phyloP scores from a whole-genome alignment of 2,797 vertebrate genomes.

The Furcifer pardalis region DNA sequence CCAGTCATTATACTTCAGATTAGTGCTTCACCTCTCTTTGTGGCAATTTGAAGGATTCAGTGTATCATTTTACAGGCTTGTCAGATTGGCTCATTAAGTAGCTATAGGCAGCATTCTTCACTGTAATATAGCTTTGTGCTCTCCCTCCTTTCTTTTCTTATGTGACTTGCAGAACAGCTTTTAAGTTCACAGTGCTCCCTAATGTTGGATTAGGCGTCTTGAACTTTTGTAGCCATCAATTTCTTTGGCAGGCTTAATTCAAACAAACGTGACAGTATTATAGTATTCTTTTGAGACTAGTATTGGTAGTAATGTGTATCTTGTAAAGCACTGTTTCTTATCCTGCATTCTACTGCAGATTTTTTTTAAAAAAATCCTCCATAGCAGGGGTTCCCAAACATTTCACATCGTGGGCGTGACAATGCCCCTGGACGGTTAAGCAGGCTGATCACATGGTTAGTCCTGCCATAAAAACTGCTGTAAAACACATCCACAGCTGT shows the following conservation, averaged over 20 bases:
- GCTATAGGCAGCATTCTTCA: slow-evolving; percentile 6
- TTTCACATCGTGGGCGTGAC: too few relatives aligned
- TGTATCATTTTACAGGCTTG: slow-evolving; percentile 15
- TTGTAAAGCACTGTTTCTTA: neutral
- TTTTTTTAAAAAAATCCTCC: neutral
- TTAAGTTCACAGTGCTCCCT: slow-evolving; percentile 21
- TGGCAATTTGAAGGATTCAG: neutral
- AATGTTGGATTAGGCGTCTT: neutral
- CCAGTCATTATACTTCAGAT: slow-evolving; percentile 6
- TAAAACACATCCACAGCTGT: too few relatives aligned
- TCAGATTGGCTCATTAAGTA: neutral
- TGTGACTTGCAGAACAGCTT: slow-evolving; percentile 28
- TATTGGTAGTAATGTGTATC: slow-evolving; percentile 10
- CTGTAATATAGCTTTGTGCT: slow-evolving; percentile 13
- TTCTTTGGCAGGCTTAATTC: neutral
- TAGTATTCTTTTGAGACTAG: slow-evolving; percentile 35
- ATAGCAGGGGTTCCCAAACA: too few relatives aligned
- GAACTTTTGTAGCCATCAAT: neutral
- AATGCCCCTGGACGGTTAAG: too few relatives aligned
- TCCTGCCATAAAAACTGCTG: too few relatives aligned
- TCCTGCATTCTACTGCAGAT: neutral
- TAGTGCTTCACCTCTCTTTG: slow-evolving; percentile 21
- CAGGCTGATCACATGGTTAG: too few relatives aligned
- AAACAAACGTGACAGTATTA: neutral
- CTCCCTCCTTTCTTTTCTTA: neutral